These are phyloP conservation scores for Phalloptychus januarius DNA, from an alignment of 2,797 vertebrate species.

Conservation along the genomic window DNA sequence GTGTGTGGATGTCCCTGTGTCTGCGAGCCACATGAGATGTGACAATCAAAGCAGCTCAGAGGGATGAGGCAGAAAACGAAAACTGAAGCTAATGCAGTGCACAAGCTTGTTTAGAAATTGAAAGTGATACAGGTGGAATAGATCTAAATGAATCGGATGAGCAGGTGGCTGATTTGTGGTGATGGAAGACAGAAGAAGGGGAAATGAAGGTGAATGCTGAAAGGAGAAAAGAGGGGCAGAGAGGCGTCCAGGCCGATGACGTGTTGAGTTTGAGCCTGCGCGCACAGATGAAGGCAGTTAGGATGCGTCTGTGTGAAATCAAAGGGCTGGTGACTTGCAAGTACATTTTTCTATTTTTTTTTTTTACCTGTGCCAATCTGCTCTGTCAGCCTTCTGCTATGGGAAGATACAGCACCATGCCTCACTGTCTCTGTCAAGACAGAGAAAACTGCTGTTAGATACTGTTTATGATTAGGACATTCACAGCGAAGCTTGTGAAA, in stretches of 20 bases:
- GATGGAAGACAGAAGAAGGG: constrained; percentile 9
- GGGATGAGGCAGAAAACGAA: constrained; percentile 27
- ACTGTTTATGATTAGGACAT: constrained; percentile 38
- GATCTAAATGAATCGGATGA: constrained; percentile 57
- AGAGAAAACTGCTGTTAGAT: constrained; percentile 53
- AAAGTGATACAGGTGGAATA: constrained; percentile 56
- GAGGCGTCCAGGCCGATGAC: constrained; percentile 19
- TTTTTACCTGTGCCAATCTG: constrained; percentile 25
- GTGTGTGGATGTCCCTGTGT: constrained; percentile 23
- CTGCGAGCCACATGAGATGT: constrained; percentile 31
- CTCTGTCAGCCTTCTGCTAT: constrained; percentile 33
- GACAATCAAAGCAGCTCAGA: constrained; percentile 55
- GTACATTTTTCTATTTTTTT: constrained; percentile 32
- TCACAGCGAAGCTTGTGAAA: constrained; percentile 33
- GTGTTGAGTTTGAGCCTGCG: constrained; percentile 7
- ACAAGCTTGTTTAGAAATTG: constrained; percentile 44
- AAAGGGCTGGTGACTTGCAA: constrained; percentile 34
- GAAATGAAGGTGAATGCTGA: constrained; percentile 7
- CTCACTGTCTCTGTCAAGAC: constrained; percentile 22
- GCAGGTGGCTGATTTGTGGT: constrained; percentile 69
- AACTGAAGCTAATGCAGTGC: constrained; percentile 16
- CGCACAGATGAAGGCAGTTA: constrained; percentile 4
- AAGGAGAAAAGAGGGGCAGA: neutral
- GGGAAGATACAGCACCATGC: constrained; percentile 37
- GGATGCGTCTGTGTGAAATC: constrained; percentile 31